These are phyloP conservation scores for Eudasyphora cyanicolor DNA, from an alignment of 2,888 invertebrate genomes.

Conservation along the genomic window DNA sequence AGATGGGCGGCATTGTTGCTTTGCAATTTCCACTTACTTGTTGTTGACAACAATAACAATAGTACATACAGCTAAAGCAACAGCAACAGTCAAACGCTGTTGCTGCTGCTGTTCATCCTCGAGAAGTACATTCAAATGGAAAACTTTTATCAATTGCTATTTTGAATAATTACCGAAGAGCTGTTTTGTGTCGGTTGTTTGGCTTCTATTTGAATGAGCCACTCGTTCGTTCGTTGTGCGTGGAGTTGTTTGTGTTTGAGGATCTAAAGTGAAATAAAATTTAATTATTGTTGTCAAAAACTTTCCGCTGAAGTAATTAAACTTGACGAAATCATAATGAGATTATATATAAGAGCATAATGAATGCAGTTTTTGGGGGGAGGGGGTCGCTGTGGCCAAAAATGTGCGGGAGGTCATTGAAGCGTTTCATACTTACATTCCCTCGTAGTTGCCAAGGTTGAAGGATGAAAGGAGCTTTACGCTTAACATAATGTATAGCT, in stretches of 20 bases:
- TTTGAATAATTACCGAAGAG: conserved; percentile 56
- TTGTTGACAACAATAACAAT: conserved; percentile 23
- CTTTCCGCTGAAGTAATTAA: conserved; percentile 43
- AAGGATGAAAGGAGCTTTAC: too few species aligned
- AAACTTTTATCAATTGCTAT: conserved; percentile 61
- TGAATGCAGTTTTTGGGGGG: background rate
- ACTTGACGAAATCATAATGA: conserved; percentile 28
- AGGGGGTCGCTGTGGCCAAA: too few species aligned
- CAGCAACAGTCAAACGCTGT: background rate
- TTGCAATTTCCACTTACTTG: background rate
- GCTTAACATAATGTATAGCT: too few species aligned
- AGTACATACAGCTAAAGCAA: background rate
- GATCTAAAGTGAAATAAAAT: conserved; percentile 35
- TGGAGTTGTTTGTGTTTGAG: conserved; percentile 24
- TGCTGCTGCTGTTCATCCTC: too few species aligned
- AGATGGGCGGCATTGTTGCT: background rate
- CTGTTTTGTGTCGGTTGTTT: background rate
- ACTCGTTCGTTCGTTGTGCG: too few species aligned
- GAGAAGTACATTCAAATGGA: conserved; percentile 38
- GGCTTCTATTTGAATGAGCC: background rate
- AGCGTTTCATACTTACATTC: too few species aligned
- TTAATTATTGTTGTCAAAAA: conserved; percentile 51
- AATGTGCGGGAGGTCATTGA: too few species aligned
- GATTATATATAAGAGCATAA: conserved; percentile 8
- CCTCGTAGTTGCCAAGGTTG: too few species aligned